phyloP scores from a whole-genome alignment of 2,797 vertebrate species.

The Microtus agrestis region DNA sequence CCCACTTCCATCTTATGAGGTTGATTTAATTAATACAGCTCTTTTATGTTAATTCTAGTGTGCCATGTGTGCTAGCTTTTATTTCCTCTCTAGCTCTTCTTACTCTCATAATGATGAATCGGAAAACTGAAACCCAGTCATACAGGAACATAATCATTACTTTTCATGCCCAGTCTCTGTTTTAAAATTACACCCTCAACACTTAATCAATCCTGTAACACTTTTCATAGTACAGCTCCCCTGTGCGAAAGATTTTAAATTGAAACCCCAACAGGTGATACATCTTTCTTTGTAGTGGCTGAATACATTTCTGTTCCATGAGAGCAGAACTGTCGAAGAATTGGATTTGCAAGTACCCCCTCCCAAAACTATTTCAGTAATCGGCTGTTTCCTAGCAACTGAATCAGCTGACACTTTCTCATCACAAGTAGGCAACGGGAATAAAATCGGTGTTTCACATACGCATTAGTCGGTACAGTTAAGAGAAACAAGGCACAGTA shows the following conservation, averaged over 20 bases:
- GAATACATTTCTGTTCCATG: constrained; percentile 81
- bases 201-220: constrained; percentile 76
- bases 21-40: neutral
- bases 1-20: neutral
- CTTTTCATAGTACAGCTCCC: constrained; percentile 57
- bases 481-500: constrained; percentile 46
- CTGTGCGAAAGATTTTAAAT: constrained; percentile 75
- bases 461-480: constrained; percentile 68
- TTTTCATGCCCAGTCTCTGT: constrained; percentile 56
- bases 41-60: constrained; percentile 28
- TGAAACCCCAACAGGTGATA: constrained; percentile 79
- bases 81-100: neutral
- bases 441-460: constrained; percentile 79
- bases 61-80: neutral
- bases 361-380: constrained; percentile 74
- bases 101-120: constrained; percentile 59
- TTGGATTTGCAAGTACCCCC: constrained; percentile 82
- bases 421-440: constrained; percentile 75
- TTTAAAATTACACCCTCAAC: constrained; percentile 71
- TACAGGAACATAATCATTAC: constrained; percentile 4
- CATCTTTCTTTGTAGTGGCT: constrained; percentile 77
- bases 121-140: constrained; percentile 59
- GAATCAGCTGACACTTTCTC: constrained; percentile 82
- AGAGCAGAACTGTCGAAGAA: constrained; percentile 81
- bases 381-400: constrained; percentile 87